Conservation (phyloP, 2,113 vertebrate species). For the Mola mola region DNA sequence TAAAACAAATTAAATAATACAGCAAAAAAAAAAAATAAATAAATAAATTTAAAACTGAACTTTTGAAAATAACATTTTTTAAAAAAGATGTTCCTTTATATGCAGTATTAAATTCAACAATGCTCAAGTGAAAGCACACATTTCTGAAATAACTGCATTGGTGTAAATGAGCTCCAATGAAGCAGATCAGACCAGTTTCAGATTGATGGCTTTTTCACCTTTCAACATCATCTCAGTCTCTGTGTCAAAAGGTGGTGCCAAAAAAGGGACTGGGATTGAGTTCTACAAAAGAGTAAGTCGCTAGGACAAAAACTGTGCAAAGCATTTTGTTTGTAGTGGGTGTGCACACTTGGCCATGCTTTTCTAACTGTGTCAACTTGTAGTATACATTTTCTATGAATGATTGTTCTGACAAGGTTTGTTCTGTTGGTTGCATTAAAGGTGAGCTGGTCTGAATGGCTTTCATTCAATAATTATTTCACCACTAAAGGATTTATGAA, state of each 20-base stretch:
- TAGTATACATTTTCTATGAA: background rate
- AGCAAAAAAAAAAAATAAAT: too few species aligned
- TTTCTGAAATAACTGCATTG: too few species aligned
- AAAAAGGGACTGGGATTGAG: slow-evolving; percentile 13
- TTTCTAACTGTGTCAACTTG: slow-evolving; percentile 7
- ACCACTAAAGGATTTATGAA: too few species aligned
- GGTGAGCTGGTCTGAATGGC: background rate
- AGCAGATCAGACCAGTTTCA: background rate
- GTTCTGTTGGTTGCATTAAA: background rate
- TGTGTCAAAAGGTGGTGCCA: slow-evolving; percentile 7
- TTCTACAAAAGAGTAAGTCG: slow-evolving; percentile 23
- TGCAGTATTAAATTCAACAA: too few species aligned
- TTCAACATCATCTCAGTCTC: background rate
- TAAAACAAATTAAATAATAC: too few species aligned
- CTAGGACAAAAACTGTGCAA: slow-evolving; percentile 28
- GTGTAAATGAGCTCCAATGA: background rate
- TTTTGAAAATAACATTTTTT: too few species aligned
- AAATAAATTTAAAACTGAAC: too few species aligned
- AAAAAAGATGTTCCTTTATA: too few species aligned
- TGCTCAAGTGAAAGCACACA: too few species aligned
- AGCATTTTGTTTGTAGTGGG: slow-evolving; percentile 2
- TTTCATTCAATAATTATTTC: background rate
- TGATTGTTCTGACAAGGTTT: background rate
- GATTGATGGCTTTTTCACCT: background rate
- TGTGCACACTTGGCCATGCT: too few species aligned